Evolutionary conservation across 2,888 invertebrate species (phyloP).

Genomic region (Galerucella pusilla): DNA sequence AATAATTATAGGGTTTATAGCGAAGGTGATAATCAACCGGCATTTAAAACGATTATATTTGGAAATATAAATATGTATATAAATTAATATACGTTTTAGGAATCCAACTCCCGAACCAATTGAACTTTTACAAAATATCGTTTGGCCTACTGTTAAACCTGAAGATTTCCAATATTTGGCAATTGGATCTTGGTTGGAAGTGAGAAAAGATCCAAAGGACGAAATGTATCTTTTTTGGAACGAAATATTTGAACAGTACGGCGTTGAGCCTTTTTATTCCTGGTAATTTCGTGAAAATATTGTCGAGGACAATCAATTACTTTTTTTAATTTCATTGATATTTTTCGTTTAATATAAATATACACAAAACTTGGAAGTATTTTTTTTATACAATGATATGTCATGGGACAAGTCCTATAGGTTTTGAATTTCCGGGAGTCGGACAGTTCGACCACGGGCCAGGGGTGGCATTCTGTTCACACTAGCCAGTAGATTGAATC

Average conservation of each 20-base stretch:
- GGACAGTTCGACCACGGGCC: too few relatives aligned
- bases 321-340: too few relatives aligned
- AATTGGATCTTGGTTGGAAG: constrained; percentile 42
- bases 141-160: constrained; percentile 43
- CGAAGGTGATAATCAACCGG: too few relatives aligned
- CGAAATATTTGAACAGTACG: constrained; percentile 32
- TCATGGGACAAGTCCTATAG: too few relatives aligned
- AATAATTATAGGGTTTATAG: too few relatives aligned
- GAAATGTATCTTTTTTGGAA: constrained; percentile 35
- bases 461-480: too few relatives aligned
- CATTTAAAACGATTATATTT: too few relatives aligned
- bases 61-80: neutral
- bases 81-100: constrained; percentile 4
- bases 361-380: too few relatives aligned
- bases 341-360: too few relatives aligned
- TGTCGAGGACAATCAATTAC: neutral
- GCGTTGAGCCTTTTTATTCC: constrained; percentile 29
- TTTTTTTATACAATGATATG: too few relatives aligned
- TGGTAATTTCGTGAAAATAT: constrained; percentile 10
- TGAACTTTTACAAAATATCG: constrained; percentile 41
- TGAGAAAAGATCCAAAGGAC: constrained; percentile 39
- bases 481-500: too few relatives aligned
- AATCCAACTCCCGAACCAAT: constrained; percentile 49
- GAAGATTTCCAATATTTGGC: constrained; percentile 43
- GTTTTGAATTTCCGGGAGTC: too few relatives aligned